These are phyloP conservation scores for Hoplias malabaricus DNA, from an alignment of 2,113 vertebrate genomes.

Conservation along the genomic window DNA sequence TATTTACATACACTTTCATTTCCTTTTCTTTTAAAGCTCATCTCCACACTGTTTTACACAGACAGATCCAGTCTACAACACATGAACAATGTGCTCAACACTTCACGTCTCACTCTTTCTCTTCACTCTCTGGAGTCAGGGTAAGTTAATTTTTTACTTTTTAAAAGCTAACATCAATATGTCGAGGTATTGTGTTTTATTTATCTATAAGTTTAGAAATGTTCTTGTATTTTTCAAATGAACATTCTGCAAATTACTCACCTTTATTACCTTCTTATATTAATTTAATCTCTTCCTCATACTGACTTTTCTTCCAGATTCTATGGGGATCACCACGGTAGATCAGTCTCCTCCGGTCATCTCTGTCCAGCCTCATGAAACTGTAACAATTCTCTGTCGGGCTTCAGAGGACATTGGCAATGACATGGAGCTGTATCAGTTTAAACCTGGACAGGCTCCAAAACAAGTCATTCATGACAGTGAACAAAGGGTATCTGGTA, in stretches of 20 bases:
- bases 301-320: background rate
- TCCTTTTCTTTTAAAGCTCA: background rate
- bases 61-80: background rate
- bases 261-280: background rate
- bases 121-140: background rate
- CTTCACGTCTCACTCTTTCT: background rate
- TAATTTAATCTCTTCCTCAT: background rate
- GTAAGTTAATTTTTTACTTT: background rate
- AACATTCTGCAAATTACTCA: background rate
- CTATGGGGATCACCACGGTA: background rate
- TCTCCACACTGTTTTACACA: background rate
- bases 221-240: no score
- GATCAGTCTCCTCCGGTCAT: background rate
- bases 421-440: background rate
- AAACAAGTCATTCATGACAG: background rate
- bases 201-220: no score
- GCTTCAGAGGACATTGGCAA: background rate
- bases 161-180: no score
- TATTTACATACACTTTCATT: background rate
- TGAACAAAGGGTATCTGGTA: background rate
- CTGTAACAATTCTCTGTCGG: background rate
- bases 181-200: no score
- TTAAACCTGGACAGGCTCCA: background rate
- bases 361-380: background rate
- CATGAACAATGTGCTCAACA: no score